phyloP scores from a whole-genome alignment of 2,888 invertebrate genomes.

The Thalpophila matura region DNA sequence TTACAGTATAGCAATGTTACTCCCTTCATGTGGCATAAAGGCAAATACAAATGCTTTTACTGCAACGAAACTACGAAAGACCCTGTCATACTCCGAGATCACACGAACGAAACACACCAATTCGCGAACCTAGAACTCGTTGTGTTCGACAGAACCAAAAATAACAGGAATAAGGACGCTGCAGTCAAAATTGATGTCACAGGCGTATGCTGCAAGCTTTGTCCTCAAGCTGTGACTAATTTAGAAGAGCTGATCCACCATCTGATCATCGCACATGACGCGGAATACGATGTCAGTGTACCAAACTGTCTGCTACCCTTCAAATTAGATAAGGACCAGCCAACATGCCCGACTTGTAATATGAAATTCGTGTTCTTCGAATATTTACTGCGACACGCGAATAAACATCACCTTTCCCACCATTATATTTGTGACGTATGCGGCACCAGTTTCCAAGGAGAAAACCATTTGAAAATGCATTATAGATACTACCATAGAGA shows the following conservation, averaged over 20 bases:
- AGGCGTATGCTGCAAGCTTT: conserved; percentile 81
- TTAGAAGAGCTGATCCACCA: conserved; percentile 85
- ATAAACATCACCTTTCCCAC: conserved; percentile 85
- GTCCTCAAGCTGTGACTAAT: conserved; percentile 72
- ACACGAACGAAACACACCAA: conserved; percentile 77
- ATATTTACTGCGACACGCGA: conserved; percentile 83
- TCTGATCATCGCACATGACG: conserved; percentile 86
- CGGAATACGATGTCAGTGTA: conserved; percentile 83
- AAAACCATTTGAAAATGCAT: conserved; percentile 87
- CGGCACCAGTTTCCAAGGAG: conserved; percentile 87
- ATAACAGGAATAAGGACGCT: conserved; percentile 85
- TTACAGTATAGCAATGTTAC: conserved; percentile 85
- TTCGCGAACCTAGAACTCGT: conserved; percentile 82
- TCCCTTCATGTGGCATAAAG: conserved; percentile 86
- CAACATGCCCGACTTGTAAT: conserved; percentile 83
- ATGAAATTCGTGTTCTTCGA: conserved; percentile 86
- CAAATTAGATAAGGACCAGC: conserved; percentile 81
- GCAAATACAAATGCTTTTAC: conserved; percentile 84
- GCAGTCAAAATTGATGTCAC: conserved; percentile 87
- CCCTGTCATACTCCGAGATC: conserved; percentile 76
- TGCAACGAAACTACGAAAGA: conserved; percentile 84
- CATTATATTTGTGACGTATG: conserved; percentile 87
- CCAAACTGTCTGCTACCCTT: conserved; percentile 86
- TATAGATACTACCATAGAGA: conserved; percentile 85
- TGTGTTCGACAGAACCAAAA: conserved; percentile 82